These are phyloP conservation scores for Clostera curtula DNA, from an alignment of 2,888 invertebrate genomes.

Conservation along the genomic window DNA sequence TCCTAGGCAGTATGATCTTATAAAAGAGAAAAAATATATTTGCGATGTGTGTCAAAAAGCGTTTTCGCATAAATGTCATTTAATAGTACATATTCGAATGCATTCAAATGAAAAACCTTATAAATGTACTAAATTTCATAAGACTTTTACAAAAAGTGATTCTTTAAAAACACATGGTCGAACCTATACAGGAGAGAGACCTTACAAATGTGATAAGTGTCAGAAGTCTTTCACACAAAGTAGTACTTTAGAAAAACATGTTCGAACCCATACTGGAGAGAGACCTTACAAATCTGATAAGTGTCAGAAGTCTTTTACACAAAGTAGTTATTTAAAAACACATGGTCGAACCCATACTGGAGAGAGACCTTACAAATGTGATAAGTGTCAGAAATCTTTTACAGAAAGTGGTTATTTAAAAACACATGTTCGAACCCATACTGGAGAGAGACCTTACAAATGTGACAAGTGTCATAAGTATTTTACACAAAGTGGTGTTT, in stretches of 20 bases:
- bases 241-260: neutral
- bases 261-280: neutral
- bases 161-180: neutral
- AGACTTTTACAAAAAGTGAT: neutral
- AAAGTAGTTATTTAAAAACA: neutral
- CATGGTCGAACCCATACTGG: neutral
- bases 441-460: neutral
- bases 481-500: neutral
- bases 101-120: neutral
- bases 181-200: neutral
- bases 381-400: neutral
- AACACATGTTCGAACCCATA: neutral
- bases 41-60: neutral
- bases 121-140: neutral
- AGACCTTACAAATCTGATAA: neutral
- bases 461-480: neutral
- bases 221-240: neutral
- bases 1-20: neutral
- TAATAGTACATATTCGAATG: neutral
- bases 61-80: neutral
- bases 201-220: neutral
- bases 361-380: neutral
- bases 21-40: neutral
- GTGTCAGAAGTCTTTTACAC: neutral
- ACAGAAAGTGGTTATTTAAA: neutral